These are phyloP conservation scores for Lasioglossum calceatum DNA, from an alignment of 2,888 invertebrate genomes.

Conservation along the genomic window DNA sequence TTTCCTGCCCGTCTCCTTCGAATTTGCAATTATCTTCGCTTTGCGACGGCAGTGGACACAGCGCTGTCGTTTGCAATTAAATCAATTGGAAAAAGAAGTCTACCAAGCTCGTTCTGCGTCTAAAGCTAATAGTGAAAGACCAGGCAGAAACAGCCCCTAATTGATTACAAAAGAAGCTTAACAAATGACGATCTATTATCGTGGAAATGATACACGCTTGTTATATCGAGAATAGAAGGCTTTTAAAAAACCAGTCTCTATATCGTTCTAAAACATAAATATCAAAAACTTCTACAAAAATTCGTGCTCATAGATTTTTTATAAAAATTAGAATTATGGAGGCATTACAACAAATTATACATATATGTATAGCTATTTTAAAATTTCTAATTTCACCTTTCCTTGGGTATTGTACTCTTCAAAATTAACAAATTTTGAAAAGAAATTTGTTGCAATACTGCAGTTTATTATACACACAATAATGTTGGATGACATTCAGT, in stretches of 20 bases:
- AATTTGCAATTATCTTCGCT: conserved; percentile 16
- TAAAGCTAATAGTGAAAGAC: conserved; percentile 44
- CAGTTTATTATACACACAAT: neutral
- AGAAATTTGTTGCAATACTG: too few relatives aligned
- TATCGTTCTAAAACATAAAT: neutral
- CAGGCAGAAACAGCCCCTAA: conserved; percentile 44
- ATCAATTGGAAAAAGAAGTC: conserved; percentile 56
- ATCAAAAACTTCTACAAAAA: neutral
- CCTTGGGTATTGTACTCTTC: neutral
- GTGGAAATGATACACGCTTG: conserved; percentile 1
- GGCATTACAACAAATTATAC: neutral
- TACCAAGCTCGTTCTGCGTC: conserved; percentile 43
- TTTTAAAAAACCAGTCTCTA: neutral
- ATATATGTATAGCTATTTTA: neutral
- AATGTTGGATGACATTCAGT: neutral
- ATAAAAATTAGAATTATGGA: neutral
- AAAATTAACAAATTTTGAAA: neutral
- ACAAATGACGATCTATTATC: conserved; percentile 43
- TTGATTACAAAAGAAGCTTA: conserved; percentile 55
- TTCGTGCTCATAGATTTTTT: neutral
- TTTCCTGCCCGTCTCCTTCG: neutral
- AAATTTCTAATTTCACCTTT: neutral
- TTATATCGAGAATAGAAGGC: neutral
- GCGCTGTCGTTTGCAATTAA: conserved; percentile 50
- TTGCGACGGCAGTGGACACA: conserved; percentile 3